Evolutionary conservation across 2,113 vertebrate species (phyloP).

Genomic region (Pedionomus torquatus): DNA sequence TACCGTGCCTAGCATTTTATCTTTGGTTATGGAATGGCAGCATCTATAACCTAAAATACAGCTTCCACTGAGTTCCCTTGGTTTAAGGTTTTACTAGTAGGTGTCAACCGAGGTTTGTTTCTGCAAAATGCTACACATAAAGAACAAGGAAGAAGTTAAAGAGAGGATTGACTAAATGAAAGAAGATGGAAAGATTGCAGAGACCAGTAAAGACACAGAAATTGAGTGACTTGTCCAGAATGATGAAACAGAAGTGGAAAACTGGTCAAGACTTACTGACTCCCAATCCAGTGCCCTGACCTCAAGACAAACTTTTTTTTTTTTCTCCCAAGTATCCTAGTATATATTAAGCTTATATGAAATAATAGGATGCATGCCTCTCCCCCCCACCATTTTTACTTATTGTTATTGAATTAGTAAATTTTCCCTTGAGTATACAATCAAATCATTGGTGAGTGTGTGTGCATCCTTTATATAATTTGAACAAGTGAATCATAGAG

Average conservation of each 20-base stretch:
- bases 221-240: conserved; percentile 1
- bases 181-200: not conserved
- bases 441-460: not conserved
- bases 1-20: not conserved
- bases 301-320: not conserved
- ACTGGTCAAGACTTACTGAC: not conserved
- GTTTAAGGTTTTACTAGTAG: not conserved
- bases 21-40: not conserved
- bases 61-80: not conserved
- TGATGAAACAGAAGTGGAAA: conserved; percentile 19
- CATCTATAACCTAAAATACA: not conserved
- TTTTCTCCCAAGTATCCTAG: not conserved
- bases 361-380: not conserved
- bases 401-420: not conserved
- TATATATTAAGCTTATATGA: not conserved
- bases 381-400: rapidly evolving
- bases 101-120: not conserved
- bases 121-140: not conserved
- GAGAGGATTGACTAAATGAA: not conserved
- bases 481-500: not conserved
- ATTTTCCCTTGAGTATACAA: not conserved
- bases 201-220: not conserved
- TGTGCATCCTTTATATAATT: not conserved
- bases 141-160: not conserved
- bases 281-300: not conserved